Evolutionary conservation across 2,888 invertebrate species (phyloP).

Genomic region (Drosophila fungiperda): DNA sequence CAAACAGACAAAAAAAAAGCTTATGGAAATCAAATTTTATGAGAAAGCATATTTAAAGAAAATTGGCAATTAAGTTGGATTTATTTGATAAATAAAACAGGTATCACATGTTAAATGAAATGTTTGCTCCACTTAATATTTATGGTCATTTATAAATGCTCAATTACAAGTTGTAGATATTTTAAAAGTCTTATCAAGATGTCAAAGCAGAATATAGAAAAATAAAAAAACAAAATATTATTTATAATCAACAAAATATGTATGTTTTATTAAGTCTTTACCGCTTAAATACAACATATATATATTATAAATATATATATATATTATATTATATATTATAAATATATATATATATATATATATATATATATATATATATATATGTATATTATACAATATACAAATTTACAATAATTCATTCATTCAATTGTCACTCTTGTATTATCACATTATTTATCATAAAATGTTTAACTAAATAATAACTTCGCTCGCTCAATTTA

Average conservation of each 20-base stretch:
- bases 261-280: not conserved
- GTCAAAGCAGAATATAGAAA: not conserved
- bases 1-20: not conserved
- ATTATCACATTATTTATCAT: not conserved
- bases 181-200: not conserved
- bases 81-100: not conserved
- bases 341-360: no score
- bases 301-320: no score
- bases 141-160: not conserved
- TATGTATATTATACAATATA: no score
- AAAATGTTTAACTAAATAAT: not conserved
- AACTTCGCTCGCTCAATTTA: not conserved
- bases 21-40: not conserved
- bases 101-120: not conserved
- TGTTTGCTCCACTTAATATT: not conserved
- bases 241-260: not conserved
- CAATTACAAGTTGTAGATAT: accelerated
- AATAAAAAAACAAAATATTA: not conserved
- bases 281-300: not conserved
- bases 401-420: not conserved
- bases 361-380: no score
- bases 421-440: not conserved
- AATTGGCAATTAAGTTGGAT: not conserved
- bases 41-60: not conserved
- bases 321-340: no score